Base-by-base conservation (phyloP, 2,113 vertebrate species). In the Megaceryle torquata region DNA sequence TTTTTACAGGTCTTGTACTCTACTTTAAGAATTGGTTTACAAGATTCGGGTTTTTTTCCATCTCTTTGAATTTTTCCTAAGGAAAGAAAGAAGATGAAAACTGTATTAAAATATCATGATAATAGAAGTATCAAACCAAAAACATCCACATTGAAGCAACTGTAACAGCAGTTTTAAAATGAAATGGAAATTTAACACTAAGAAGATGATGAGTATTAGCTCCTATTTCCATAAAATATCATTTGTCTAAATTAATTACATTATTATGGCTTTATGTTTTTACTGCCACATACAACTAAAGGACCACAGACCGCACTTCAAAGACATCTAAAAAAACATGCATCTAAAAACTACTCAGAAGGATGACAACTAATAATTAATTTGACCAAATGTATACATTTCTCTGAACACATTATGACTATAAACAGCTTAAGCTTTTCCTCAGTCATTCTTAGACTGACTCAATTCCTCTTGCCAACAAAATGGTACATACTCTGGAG, bases 11-110 rank as follows among this genome's bases (percentile, higher is more conserved):
- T 99, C 97, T 99, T 99, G 97, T 99, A 99, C 88, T 99, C 99
- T 96, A 99, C 99, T 98, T 99, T 99, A 86, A 99, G 98, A 90
- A 99, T 99, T 21, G 99, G 99, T 97, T 99, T 99, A 97, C 99
- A 99, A 4, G 99, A 98, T 88, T 99, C 99, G 95, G 98, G 88
- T 93, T 99, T 99, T 97, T 98, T 99, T 44, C 99, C 99, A 87
- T 99, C 99, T 97, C 98, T 98, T 82, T 98, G 99, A 97, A 97
- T 98, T 97, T 99, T 99, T 94, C 99, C 99, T 99, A 96, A 86
- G 63, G 80, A 93, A 95, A 91, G 33, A 92, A 95, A 95, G 28
- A 68, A 69, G 67, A 89, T 78, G 41, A 84, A 97, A 96, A 87
- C 43, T 16, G 75, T 33, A 82, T 88, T 90, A 96, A 95, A 86